Conservation (phyloP, 23 tunicate genomes). For the Styela clava region DNA sequence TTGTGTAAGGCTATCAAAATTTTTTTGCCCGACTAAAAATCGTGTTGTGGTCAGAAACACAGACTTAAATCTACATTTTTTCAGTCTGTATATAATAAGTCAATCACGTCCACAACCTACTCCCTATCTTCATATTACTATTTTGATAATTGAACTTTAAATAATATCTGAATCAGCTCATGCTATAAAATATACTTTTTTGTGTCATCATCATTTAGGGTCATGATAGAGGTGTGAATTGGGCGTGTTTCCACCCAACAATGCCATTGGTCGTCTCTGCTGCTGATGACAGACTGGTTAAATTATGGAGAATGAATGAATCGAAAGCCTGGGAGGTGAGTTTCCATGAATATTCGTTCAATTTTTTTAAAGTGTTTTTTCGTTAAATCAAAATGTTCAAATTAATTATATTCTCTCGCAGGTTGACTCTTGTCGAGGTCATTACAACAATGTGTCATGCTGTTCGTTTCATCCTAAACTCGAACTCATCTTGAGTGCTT, state of each 20-base stretch:
- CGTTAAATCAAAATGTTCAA: not conserved
- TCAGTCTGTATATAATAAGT: no score
- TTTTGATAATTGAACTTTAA: no score
- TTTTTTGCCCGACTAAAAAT: no score
- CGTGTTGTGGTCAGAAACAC: no score
- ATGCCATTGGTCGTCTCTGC: conserved; percentile 95
- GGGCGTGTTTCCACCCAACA: conserved; percentile 98
- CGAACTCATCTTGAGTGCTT: conserved; percentile 80
- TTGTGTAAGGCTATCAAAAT: no score
- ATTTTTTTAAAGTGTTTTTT: not conserved
- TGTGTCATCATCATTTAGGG: no score
- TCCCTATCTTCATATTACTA: no score
- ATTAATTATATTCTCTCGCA: not conserved
- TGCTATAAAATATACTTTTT: no score
- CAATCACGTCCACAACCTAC: no score
- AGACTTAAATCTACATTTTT: no score
- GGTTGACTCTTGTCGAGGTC: conserved; percentile 96
- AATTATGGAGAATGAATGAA: conserved; percentile 96
- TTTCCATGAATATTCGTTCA: no score
- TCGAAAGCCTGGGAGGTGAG: conserved; percentile 96
- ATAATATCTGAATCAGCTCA: no score
- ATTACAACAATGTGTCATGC: conserved; percentile 95
- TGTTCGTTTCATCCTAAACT: conserved; percentile 92
- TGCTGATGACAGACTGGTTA: conserved; percentile 93
- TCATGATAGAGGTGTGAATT: conserved; percentile 97